Percentiles rank a stretch among this genome's conserved stretches.
These are phyloP conservation scores for Caenorhabditis brenneri DNA, from an alignment of 1,140 invertebrate species.

Conservation along the genomic window DNA sequence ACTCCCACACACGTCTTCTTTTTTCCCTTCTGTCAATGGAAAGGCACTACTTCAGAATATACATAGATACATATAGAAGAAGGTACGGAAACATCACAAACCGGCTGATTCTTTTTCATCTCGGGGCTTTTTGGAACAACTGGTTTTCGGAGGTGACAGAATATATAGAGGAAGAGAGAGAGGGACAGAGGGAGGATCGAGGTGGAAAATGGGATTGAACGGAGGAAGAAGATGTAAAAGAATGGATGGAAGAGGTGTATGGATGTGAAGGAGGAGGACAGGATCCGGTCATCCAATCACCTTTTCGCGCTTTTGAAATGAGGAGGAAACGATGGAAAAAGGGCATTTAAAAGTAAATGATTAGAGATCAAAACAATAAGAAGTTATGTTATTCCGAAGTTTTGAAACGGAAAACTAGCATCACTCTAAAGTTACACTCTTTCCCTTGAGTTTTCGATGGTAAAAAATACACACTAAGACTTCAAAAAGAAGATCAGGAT, in stretches of 20 bases:
- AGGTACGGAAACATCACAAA: background rate
- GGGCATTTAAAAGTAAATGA: background rate
- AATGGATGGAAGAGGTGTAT: background rate
- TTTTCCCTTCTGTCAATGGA: background rate
- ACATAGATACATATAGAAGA: constrained; percentile 29
- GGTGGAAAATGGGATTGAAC: constrained; percentile 22
- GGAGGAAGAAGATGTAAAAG: background rate
- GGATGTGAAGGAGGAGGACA: too few species aligned
- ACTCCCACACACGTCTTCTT: constrained; percentile 8
- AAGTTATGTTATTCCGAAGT: background rate
- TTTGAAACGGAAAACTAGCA: background rate
- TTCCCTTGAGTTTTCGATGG: too few species aligned
- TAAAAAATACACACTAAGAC: too few species aligned
- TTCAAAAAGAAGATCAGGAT: too few species aligned
- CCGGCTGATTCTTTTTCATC: constrained; percentile 40
- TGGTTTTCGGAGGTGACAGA: constrained; percentile 19
- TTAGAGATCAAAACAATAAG: background rate
- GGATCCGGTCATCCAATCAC: constrained; percentile 38
- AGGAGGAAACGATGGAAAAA: background rate
- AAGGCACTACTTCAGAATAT: constrained; percentile 28
- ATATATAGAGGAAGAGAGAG: too few species aligned
- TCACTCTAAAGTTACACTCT: too few species aligned
- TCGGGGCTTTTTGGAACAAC: constrained; percentile 40
- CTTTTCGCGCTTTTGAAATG: constrained; percentile 21
- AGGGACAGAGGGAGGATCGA: background rate